phyloP scores from a whole-genome alignment of 2,797 vertebrate genomes.

The Avahi laniger region DNA sequence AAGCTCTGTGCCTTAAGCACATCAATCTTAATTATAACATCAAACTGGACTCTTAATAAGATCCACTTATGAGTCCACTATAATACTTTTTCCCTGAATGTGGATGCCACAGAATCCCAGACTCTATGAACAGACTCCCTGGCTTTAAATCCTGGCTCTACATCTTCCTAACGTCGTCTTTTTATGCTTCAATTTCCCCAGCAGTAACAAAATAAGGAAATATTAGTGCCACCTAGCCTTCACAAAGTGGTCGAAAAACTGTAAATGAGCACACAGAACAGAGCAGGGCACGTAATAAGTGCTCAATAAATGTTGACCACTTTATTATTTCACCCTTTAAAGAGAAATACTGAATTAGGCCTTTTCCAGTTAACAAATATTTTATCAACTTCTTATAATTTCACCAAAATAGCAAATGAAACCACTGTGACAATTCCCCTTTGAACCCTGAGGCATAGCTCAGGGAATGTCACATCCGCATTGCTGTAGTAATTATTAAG shows the following conservation, averaged over 20 bases:
- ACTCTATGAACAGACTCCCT: neutral
- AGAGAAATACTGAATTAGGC: neutral
- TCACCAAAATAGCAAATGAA: neutral
- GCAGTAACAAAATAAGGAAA: neutral
- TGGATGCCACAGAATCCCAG: neutral
- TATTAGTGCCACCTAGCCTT: neutral
- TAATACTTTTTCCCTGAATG: neutral
- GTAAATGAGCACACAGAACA: neutral
- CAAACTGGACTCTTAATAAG: neutral
- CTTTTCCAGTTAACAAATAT: neutral
- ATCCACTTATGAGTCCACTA: neutral
- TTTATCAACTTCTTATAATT: neutral
- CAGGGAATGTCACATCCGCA: neutral
- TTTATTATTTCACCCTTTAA: neutral
- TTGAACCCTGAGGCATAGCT: accelerated
- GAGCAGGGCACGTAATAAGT: neutral
- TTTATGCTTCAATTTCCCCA: neutral
- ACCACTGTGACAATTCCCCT: neutral
- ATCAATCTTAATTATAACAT: neutral
- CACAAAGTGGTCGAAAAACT: neutral
- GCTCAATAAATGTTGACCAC: accelerated
- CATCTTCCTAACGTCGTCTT: neutral
- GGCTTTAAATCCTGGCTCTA: neutral
- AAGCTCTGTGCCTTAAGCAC: neutral
- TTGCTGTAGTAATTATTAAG: neutral